A percentile compares a stretch with the other conserved stretches of the same genome.
Conservation (phyloP, 2,797 vertebrate genomes). For the Xerus rutilus region DNA sequence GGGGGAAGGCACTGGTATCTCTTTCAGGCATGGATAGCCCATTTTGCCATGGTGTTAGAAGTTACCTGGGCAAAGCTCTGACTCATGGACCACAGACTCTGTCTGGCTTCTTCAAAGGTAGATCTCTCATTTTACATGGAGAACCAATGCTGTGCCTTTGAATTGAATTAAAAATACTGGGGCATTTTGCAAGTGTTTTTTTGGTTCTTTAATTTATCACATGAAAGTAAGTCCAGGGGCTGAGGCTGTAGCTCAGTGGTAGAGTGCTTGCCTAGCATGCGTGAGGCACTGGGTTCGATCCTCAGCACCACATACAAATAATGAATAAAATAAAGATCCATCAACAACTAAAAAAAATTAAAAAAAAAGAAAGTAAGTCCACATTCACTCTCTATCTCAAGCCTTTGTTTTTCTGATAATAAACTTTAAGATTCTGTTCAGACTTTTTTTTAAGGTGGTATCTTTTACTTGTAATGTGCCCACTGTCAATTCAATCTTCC, state of each 20-base stretch:
- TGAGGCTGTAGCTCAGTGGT: too few species aligned
- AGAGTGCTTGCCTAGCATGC: too few species aligned
- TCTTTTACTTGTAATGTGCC: not conserved
- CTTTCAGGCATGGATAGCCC: accelerated
- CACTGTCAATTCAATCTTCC: not conserved
- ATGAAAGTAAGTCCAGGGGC: not conserved
- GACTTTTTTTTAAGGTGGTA: not conserved
- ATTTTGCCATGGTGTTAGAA: not conserved
- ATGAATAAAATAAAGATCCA: too few species aligned
- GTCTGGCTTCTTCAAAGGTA: not conserved
- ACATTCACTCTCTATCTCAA: not conserved
- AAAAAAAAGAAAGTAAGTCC: not conserved
- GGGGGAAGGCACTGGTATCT: not conserved
- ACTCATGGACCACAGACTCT: not conserved
- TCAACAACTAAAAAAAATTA: too few species aligned
- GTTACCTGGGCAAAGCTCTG: not conserved
- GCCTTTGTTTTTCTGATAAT: not conserved
- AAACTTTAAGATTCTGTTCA: not conserved
- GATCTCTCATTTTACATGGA: not conserved
- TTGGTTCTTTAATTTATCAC: not conserved
- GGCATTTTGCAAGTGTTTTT: not conserved
- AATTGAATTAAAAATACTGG: not conserved
- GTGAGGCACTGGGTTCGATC: too few species aligned
- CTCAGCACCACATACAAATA: too few species aligned
- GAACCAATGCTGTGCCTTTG: not conserved